phyloP scores from a whole-genome alignment of 1,140 invertebrate species.

The Mesaphorura yosii region DNA sequence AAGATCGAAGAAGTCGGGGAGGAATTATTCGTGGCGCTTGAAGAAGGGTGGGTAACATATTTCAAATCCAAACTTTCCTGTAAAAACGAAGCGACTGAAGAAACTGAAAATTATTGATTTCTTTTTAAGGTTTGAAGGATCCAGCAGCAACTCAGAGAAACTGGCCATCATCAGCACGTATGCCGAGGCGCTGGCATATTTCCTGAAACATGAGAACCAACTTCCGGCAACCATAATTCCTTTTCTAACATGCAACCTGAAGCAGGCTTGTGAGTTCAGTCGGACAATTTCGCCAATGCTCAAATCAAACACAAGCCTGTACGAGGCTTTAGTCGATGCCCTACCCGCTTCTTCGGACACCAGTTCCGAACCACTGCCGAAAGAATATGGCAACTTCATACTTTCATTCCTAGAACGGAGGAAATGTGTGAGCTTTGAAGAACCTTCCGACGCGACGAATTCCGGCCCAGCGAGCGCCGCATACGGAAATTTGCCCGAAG shows the following conservation, averaged over 20 bases:
- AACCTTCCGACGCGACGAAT: no score
- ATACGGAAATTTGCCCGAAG: not conserved
- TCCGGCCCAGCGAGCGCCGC: not conserved
- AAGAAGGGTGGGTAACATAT: constrained; percentile 1
- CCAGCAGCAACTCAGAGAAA: no score
- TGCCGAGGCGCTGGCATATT: constrained; percentile 11
- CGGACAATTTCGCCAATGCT: no score
- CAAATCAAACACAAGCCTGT: no score
- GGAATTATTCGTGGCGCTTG: not conserved
- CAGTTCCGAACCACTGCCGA: no score
- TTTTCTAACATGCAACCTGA: not conserved
- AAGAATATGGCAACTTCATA: not conserved
- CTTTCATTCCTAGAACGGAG: not conserved
- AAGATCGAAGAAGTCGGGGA: not conserved
- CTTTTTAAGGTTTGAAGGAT: no score
- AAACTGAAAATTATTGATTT: not conserved
- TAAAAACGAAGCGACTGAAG: not conserved
- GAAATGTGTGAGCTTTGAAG: no score
- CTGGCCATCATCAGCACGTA: constrained; percentile 14
- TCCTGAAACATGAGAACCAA: constrained; percentile 2
- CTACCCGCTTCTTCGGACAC: no score
- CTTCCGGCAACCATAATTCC: not conserved
- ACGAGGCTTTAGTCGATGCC: no score
- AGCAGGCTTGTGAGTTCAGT: not conserved
- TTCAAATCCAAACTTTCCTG: not conserved